Evolutionary conservation across 2,888 invertebrate genomes (phyloP), one percentile per base, ranked within the genome.

Genomic region (Spialia ferax): DNA sequence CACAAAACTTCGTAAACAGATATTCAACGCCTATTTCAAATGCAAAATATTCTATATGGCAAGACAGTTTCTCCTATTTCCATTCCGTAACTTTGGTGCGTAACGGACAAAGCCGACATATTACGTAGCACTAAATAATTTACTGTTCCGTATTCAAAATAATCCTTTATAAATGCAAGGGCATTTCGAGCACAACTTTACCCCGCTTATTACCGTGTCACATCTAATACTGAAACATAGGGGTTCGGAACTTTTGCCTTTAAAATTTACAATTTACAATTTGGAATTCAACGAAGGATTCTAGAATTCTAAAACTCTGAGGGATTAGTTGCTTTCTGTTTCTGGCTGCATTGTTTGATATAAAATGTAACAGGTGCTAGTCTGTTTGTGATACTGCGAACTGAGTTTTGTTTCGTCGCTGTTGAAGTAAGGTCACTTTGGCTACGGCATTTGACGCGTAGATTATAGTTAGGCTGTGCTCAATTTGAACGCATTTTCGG

Each of bases 281-380:
- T 11, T 26, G 8, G 29, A 48, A 45, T 59, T 59, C 45, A 10
- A 13, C 22, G n/a, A 42, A 42, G 42, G 42, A 6, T 42, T 15
- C 48, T 50, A 20, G 18, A 63, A 56, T 42, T 48, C 15, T 18
- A 13, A n/a, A 63, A 56, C 45, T 48, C 15, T 15, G 18, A 45
- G 11, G 48, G 22, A 56, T 56, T 32, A 63, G 29, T 63, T 48
- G 10, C 50, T 13, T 42, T n/a, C n/a, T n/a, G 15, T 8, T 50
- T n/a, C n/a, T n/a, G 56, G 56, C 2, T 56, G 63, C 63, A 56
- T 48, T 48, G 59, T 60, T 56, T 22, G 26, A 15, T 45, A 5
- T 18, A 20, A 23, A 59, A 45, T 45, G 56, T 63, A 56, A 56
- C 56, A 63, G 48, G 56, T 63, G 56, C 18, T 35, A 1, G 15